Evolutionary conservation across 2,888 invertebrate species (phyloP).

Genomic region (Aphodius granarius): DNA sequence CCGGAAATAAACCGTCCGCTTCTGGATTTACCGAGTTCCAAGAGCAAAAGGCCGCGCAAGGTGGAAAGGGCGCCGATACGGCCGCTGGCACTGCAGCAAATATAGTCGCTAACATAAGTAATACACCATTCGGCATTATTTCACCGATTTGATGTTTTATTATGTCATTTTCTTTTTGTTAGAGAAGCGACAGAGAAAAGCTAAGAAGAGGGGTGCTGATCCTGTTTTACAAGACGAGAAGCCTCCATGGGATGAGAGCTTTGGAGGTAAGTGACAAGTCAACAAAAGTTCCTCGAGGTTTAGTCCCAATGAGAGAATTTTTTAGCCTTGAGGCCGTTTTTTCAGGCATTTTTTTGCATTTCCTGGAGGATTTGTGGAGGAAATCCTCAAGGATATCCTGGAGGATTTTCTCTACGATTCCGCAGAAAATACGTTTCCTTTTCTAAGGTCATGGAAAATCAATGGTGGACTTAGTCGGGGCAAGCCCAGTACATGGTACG

Average conservation of each 20-base stretch:
- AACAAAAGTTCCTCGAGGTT: too few relatives aligned
- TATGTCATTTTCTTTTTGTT: not conserved
- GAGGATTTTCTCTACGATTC: too few relatives aligned
- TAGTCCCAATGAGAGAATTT: too few relatives aligned
- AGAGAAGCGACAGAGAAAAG: not conserved
- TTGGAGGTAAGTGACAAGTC: too few relatives aligned
- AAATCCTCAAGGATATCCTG: too few relatives aligned
- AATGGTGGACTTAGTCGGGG: slow-evolving; percentile 27
- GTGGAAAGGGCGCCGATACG: not conserved
- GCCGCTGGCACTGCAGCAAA: not conserved
- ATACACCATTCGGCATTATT: too few relatives aligned
- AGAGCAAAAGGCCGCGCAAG: not conserved
- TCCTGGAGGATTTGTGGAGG: too few relatives aligned
- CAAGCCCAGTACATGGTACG: slow-evolving; percentile 15
- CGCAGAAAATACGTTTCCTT: too few relatives aligned
- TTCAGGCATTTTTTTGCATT: too few relatives aligned
- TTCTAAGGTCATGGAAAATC: slow-evolving; percentile 5
- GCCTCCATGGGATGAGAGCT: not conserved
- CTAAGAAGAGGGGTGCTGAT: too few relatives aligned
- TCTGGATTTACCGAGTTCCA: not conserved
- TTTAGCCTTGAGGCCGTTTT: too few relatives aligned
- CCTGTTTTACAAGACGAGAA: not conserved
- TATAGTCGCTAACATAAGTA: not conserved
- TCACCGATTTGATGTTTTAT: too few relatives aligned
- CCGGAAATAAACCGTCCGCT: slow-evolving; percentile 20